phyloP scores from a whole-genome alignment of 2,888 invertebrate genomes.

The Hetaerina titia region DNA sequence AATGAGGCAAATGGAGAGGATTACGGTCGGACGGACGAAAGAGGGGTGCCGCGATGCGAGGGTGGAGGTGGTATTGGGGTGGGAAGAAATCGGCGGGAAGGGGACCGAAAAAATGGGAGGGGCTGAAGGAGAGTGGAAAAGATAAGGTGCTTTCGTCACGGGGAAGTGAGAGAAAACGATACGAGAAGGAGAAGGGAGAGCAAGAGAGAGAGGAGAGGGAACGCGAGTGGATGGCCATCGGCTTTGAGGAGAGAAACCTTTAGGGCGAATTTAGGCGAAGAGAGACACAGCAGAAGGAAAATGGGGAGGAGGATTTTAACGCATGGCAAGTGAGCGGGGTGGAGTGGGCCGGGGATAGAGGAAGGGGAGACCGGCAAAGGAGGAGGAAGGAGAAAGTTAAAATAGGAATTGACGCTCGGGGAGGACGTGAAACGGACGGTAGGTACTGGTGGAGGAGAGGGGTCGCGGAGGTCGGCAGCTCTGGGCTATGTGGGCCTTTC shows the following conservation, averaged over 20 bases:
- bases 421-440: neutral
- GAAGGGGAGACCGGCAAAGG: neutral
- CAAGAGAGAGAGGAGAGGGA: neutral
- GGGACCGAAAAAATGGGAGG: neutral
- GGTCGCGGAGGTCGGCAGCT: neutral
- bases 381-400: neutral
- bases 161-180: neutral
- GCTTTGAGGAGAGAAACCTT: neutral
- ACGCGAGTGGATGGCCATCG: neutral
- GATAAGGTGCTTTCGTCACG: too few species aligned
- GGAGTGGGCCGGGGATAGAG: neutral
- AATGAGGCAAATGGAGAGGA: slow-evolving; percentile 1
- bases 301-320: neutral
- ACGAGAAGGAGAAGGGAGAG: too few species aligned
- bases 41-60: neutral
- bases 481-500: neutral
- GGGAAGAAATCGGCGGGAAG: neutral
- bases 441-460: neutral
- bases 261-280: neutral
- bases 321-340: neutral
- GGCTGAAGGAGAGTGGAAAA: neutral
- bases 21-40: neutral
- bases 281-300: neutral
- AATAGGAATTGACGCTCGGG: neutral
- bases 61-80: neutral